A percentile compares a stretch with the other conserved stretches of the same genome.
Evolutionary conservation across 2,888 invertebrate genomes (phyloP).

Genomic region (Amphipyra tragopoginis): DNA sequence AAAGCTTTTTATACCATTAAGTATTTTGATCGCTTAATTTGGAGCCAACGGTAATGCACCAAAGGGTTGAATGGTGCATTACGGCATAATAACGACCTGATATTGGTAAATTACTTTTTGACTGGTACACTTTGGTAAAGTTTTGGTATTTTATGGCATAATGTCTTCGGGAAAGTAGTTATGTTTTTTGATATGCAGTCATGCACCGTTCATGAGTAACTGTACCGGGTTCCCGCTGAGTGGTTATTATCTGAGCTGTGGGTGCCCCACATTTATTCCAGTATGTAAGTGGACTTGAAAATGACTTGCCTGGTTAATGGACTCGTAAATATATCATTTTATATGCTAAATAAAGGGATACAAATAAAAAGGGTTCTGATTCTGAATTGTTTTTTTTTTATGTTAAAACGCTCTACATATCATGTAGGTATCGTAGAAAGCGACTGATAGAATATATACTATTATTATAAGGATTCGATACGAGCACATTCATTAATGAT

Average conservation of each 20-base stretch:
- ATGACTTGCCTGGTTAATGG: constrained; percentile 14
- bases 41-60: constrained; percentile 38
- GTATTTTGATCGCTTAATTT: constrained; percentile 64
- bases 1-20: constrained; percentile 53
- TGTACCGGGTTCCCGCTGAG: constrained; percentile 30
- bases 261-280: constrained; percentile 18
- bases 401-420: too few relatives aligned
- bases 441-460: too few relatives aligned
- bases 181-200: not conserved
- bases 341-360: not conserved
- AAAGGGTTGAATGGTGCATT: constrained; percentile 32
- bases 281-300: not conserved
- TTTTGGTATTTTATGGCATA: not conserved
- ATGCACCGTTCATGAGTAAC: constrained; percentile 18
- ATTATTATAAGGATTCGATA: too few relatives aligned
- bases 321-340: not conserved
- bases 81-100: constrained; percentile 24
- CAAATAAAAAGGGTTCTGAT: not conserved
- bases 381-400: too few relatives aligned
- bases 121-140: constrained; percentile 10
- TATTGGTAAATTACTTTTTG: constrained; percentile 18
- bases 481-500: too few relatives aligned
- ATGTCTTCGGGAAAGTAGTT: too few relatives aligned
- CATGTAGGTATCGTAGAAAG: too few relatives aligned
- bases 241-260: constrained; percentile 32